These are phyloP conservation scores for Pachycephus smyrnensis DNA, from an alignment of 2,888 invertebrate genomes.

Conservation along the genomic window DNA sequence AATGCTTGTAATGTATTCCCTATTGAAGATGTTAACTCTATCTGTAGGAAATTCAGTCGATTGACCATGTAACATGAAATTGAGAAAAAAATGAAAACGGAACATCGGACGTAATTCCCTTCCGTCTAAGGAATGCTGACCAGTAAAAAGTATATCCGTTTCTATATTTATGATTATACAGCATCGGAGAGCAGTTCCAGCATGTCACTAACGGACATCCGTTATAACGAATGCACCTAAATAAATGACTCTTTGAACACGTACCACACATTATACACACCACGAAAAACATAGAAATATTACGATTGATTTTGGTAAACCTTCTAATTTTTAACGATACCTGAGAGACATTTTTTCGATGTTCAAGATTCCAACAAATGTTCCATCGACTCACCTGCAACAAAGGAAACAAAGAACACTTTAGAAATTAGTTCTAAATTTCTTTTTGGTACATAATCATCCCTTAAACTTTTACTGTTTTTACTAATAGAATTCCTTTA, in stretches of 20 bases:
- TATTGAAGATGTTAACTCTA: neutral
- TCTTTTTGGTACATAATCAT: neutral
- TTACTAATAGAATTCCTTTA: neutral
- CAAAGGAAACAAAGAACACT: neutral
- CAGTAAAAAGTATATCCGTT: neutral
- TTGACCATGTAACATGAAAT: slow-evolving; percentile 32
- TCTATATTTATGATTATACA: neutral
- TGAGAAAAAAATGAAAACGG: slow-evolving; percentile 28
- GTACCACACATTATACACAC: no score
- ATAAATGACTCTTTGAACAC: neutral
- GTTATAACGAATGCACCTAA: neutral
- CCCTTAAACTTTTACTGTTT: neutral
- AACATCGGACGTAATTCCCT: slow-evolving; percentile 11
- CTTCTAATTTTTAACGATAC: neutral
- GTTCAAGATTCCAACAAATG: neutral
- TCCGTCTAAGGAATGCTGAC: neutral
- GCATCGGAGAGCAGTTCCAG: neutral
- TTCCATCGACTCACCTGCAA: neutral
- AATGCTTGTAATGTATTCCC: neutral
- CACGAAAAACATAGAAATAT: neutral
- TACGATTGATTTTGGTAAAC: neutral
- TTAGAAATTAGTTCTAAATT: neutral
- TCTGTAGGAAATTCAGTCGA: neutral
- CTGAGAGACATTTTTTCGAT: neutral
- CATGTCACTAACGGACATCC: neutral